Base-by-base conservation (phyloP, 2,797 vertebrate genomes). In the Sus cebifrons region DNA sequence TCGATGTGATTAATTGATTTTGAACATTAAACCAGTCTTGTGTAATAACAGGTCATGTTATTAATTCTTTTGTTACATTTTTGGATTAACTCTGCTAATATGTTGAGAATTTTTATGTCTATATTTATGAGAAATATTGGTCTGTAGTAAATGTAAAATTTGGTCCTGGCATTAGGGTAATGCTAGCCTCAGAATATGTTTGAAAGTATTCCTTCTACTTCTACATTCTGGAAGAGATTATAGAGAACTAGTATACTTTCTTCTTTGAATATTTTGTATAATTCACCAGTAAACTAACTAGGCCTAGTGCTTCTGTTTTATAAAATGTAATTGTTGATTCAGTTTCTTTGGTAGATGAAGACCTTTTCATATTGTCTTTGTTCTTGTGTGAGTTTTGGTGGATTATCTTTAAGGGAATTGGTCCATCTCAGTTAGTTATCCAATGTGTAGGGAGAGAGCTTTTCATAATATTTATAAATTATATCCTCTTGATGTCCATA, bases 321-420 rank as follows among this genome's bases (percentile, higher is more conserved):
- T 14, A 86, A 60, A 29, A 12, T 25, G 74, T 68, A 58, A 62
- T 65, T 67, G 52, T 25, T 73, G 6, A 81, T 67, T 74, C 1
- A 16, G 15, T 86, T 86, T 60, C 49, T 20, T 86, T 81, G 7
- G 17, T 56, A 67, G 6, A 65, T 67, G 10, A 6, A 73, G 2
- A 3, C 1, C 15, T 62, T 83, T 84, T 88, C 44, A 14, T 14
- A 78, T 54, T 60, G 25, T 77, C 40, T 81, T 32, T 36, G 14
- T 85, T 49, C 14, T 49, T 75, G 16, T 87, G 1, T 88, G 71
- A 88, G 12, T 77, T 83, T 95, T 88, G 27, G n/a, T 20, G 87
- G 20, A 56, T 85, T 83, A 7, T 71, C 21, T 85, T 89, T 84
- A 23, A 78, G 84, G 29, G 14, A 75, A 71, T 84, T 36, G 4